Evolutionary conservation across 2,888 invertebrate species (phyloP), one percentile per base, ranked within the genome.

Genomic region (Ophion ellenae): DNA sequence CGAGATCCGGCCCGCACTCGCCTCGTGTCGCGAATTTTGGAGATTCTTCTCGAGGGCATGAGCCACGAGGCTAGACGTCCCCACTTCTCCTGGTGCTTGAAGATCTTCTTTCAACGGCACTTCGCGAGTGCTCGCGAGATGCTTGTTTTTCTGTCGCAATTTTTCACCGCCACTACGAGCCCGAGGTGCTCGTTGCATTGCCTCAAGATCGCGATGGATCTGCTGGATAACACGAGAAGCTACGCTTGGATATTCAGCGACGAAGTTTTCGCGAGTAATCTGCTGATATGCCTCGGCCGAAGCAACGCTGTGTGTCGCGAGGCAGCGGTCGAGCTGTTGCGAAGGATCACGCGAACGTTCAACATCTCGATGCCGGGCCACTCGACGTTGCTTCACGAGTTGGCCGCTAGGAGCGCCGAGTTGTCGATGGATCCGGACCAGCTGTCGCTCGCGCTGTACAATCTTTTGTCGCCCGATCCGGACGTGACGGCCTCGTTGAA

Each of bases 351-450:
- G 1, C 88, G 94, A 2, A 91, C 94, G 11, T 95, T 95, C 86
- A 92, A 94, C 28, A 91, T 95, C 3, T 87, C 89, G 3, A 83
- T 87, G 28, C 89, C 90, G 17, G 92, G 92, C 5, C 92, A 91
- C 36, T 91, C 90, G 6, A 80, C 86, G 0, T 88, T 96, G 9
- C 87, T 96, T 32, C 92, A 94, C 81, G 94, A 95, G 89, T 86
- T 96, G 0, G 83, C 93, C n/a, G 87, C 91, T 5, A 95, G 95
- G 66, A 94, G 94, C 84, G 94, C 95, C 79, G 97, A 97, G 91
- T 94, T 97, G 63, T 87, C 95, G 45, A 92, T 97, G 86, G 97
- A 97, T 90, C 94, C 95, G 59, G 96, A 97, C 86, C 97, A 97
- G 91, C 93, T 97, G 24, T 94, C 96, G 0, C 94, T 97, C 61